Base-by-base conservation (phyloP, 53 echinoderm and acorn worm species). In the Henricia sp. region DNA sequence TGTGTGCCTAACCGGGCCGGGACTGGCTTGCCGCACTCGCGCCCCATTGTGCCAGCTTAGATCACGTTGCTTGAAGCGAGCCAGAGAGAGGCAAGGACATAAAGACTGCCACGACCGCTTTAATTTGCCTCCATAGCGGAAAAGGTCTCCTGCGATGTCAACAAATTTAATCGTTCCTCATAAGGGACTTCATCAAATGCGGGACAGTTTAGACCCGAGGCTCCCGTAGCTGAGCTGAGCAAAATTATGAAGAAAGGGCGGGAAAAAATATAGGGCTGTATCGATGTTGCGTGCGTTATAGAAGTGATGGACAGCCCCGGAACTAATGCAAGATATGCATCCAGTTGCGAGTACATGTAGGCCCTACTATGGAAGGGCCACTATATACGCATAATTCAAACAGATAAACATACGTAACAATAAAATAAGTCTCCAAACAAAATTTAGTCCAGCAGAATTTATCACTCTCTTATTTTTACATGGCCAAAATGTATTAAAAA, bases 181-280 rank as follows among this genome's bases (percentile, higher is more conserved):
- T 76, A 57, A 76, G 76, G 76, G 76, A 76, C 59, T 76, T 76
- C 76, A 76, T 76, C 76, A 76, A 76, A 76, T 76, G 76, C 76
- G 28, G 56, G 76, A 28, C 76, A 76, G 74, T 59, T 37, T 58
- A 13, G 57, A 58, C 76, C 76, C 9, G 16, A 41, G 76, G 76
- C 76, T 38, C 23, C 42, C 17, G 23, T 25, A 2, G 73, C 73
- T 30, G 53, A 33, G 53, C 12, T 37, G 73, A 33, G 30, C 32
- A 50, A 32, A 30, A 40, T 42, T 14, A 56, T 1, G 57, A 58
- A 56, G 58, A 25, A 5, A 29, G 28, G 28, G 56, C 24, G 2
- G 24, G 12, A 3, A 13, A 24, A 53, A 53, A 12, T 1, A 56
- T 3, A 25, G 29, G 29, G 30, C n/a, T n/a, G n/a, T n/a, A n/a